Evolutionary conservation across 2,797 vertebrate species (phyloP).

Genomic region (Rhyacichthys aspro): DNA sequence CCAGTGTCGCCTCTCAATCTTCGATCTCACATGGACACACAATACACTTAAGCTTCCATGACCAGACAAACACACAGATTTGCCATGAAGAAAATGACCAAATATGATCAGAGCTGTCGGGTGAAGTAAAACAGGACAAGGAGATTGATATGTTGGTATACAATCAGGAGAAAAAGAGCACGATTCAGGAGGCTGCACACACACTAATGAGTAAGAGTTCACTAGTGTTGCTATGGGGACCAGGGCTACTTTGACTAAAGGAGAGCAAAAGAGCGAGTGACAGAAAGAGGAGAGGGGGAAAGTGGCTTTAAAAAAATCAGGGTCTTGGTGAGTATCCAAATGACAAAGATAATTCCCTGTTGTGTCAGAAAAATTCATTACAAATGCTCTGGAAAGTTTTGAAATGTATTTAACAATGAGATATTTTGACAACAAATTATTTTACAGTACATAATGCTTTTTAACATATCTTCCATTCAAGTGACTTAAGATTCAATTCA

Average conservation of each 20-base stretch:
- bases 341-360: conserved; percentile 70
- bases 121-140: conserved; percentile 8
- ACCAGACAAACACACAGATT: conserved; percentile 26
- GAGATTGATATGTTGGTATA: conserved; percentile 31
- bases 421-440: neutral
- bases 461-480: neutral
- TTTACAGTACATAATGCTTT: neutral
- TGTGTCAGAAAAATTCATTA: neutral
- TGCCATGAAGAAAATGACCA: conserved; percentile 26
- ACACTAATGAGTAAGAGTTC: conserved; percentile 74
- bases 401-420: conserved; percentile 1
- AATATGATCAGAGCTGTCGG: conserved; percentile 1
- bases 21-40: conserved; percentile 19
- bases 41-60: conserved; percentile 6
- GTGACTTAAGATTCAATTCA: conserved; percentile 6
- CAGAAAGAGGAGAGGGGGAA: conserved; percentile 60
- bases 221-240: conserved; percentile 77
- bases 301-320: conserved; percentile 28
- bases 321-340: conserved; percentile 57
- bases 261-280: conserved; percentile 77
- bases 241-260: conserved; percentile 71
- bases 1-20: conserved; percentile 59
- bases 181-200: conserved; percentile 48
- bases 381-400: conserved; percentile 9
- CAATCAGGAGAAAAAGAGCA: conserved; percentile 58